phyloP scores from a whole-genome alignment of 2,797 vertebrate species.

The Diplodus sargus region DNA sequence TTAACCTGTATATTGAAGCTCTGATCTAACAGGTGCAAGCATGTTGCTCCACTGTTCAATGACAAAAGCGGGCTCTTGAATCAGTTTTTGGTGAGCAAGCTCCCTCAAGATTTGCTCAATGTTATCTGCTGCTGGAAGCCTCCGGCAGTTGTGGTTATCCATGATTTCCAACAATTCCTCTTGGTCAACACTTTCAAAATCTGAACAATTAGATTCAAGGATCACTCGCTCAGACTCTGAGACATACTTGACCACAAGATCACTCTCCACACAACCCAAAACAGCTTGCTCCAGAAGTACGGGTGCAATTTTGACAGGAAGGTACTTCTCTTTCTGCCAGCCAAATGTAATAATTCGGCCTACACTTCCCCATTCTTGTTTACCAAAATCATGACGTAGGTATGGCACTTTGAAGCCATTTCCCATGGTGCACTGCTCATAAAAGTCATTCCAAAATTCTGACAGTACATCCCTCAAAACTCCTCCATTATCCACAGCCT shows the following conservation, averaged over 20 bases:
- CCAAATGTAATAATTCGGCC: conserved; percentile 39
- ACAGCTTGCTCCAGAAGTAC: conserved; percentile 43
- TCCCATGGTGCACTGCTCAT: conserved; percentile 25
- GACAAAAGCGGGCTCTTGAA: conserved; percentile 38
- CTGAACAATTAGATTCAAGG: conserved; percentile 48
- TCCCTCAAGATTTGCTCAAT: conserved; percentile 16
- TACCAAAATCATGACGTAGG: too few relatives aligned
- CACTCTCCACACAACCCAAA: conserved; percentile 25
- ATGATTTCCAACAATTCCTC: conserved; percentile 49
- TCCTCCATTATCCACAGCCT: too few relatives aligned
- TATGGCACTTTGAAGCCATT: conserved; percentile 25
- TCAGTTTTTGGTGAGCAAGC: conserved; percentile 33
- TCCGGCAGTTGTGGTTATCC: conserved; percentile 35
- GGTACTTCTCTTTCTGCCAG: conserved; percentile 41
- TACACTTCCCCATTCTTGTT: conserved; percentile 33
- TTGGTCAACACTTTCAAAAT: conserved; percentile 56
- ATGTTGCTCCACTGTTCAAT: conserved; percentile 28
- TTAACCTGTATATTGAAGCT: conserved; percentile 2
- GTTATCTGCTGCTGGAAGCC: conserved; percentile 22
- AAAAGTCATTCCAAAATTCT: too few relatives aligned
- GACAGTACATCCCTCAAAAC: too few relatives aligned
- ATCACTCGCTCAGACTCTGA: conserved; percentile 44
- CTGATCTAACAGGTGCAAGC: conserved; percentile 12
- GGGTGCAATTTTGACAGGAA: conserved; percentile 42
- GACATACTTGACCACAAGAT: conserved; percentile 46